phyloP scores from a whole-genome alignment of 1,140 invertebrate genomes.

The Melitaea cinxia region DNA sequence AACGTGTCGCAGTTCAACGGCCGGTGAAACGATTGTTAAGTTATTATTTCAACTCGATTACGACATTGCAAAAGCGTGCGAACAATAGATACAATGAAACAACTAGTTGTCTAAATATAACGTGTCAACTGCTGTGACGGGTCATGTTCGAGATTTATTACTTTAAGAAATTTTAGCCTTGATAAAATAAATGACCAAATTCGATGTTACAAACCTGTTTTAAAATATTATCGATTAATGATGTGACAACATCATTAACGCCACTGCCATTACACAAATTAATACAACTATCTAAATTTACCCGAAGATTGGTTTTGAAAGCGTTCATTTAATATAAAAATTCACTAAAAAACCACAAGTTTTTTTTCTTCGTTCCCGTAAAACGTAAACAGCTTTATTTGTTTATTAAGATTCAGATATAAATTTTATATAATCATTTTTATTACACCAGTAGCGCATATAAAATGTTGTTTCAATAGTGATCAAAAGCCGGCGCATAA shows the following conservation, averaged over 20 bases:
- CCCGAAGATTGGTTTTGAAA: no score
- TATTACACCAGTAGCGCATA: neutral
- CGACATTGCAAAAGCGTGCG: constrained; percentile 51
- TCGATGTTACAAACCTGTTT: neutral
- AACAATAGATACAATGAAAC: constrained; percentile 55
- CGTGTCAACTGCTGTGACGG: constrained; percentile 1
- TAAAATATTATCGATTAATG: neutral
- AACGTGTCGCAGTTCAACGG: constrained; percentile 42
- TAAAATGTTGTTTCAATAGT: constrained; percentile 25
- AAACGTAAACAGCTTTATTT: neutral
- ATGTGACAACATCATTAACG: no score
- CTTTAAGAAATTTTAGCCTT: no score
- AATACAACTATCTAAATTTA: no score
- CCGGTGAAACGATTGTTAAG: constrained; percentile 28
- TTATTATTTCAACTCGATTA: constrained; percentile 53
- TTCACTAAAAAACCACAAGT: neutral
- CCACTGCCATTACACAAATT: no score
- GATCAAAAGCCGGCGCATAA: constrained; percentile 21
- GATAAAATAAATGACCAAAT: no score
- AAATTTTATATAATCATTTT: neutral
- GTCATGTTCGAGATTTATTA: neutral
- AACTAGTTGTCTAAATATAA: constrained; percentile 34
- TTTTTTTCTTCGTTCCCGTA: neutral
- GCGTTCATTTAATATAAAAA: neutral
- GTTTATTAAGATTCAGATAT: neutral